A percentile compares a stretch with the other conserved stretches of the same genome.
Conservation (phyloP, 2,888 invertebrate species). For the Mamestra brassicae region DNA sequence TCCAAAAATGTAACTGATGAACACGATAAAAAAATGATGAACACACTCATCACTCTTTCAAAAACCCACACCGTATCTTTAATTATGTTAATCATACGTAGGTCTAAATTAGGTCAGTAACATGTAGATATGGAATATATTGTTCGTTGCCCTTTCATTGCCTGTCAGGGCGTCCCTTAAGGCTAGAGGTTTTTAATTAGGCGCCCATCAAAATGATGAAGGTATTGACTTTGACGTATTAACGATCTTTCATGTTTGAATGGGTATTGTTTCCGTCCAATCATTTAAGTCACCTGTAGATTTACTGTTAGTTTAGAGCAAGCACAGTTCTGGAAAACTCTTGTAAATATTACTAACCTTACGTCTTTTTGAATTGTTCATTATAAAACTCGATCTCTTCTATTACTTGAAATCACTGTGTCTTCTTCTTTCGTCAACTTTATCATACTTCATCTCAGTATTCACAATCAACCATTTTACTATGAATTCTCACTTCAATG, state of each 20-base stretch:
- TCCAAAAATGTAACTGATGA: conserved; percentile 14
- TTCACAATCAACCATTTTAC: neutral
- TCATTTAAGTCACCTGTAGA: neutral
- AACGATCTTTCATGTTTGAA: neutral
- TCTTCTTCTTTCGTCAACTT: neutral
- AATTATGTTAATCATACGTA: conserved; percentile 46
- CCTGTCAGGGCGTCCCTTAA: conserved; percentile 37
- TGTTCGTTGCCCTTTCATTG: conserved; percentile 16
- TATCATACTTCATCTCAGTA: neutral
- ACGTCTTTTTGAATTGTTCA: neutral
- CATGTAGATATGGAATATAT: conserved; percentile 12
- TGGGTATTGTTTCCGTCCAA: conserved; percentile 16
- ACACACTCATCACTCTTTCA: conserved; percentile 22
- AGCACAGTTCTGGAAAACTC: neutral
- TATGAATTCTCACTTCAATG: neutral
- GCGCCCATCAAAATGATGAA: conserved; percentile 39
- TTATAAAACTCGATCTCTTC: neutral
- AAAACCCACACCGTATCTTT: conserved; percentile 39
- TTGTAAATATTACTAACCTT: neutral
- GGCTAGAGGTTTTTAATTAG: conserved; percentile 53
- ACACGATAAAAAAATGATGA: conserved; percentile 3
- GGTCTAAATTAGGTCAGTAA: conserved; percentile 38
- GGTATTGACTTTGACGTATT: conserved; percentile 37
- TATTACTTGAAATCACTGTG: neutral
- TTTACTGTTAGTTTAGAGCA: conserved; percentile 1